Percentiles rank a stretch among this genome's conserved stretches.
Conservation (phyloP, 2,113 vertebrate genomes). For the Paracyprichromis sp. region DNA sequence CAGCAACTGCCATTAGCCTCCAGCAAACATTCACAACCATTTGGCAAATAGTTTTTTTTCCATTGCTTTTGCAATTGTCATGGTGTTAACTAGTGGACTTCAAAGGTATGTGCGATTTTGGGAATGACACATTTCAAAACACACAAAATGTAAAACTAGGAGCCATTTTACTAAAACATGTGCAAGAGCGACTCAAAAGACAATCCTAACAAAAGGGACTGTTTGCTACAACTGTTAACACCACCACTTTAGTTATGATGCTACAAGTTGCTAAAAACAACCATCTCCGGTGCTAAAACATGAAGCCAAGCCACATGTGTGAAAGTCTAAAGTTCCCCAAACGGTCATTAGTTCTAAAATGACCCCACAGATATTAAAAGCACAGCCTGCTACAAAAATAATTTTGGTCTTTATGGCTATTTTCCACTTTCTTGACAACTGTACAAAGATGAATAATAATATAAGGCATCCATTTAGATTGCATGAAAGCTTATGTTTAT, state of each 20-base stretch:
- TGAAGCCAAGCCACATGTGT: not conserved
- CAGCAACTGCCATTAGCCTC: not conserved
- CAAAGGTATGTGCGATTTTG: not conserved
- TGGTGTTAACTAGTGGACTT: not conserved
- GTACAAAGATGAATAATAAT: not conserved
- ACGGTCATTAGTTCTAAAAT: not conserved
- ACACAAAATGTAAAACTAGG: not conserved
- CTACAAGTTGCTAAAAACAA: not conserved
- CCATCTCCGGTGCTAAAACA: not conserved
- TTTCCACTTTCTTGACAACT: not conserved
- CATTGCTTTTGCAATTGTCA: not conserved
- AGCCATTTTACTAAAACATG: not conserved
- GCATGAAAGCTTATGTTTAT: not conserved
- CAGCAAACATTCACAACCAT: not conserved
- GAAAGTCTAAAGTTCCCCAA: not conserved
- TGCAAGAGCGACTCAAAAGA: not conserved
- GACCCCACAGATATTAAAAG: not conserved
- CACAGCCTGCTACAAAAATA: not conserved
- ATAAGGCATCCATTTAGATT: not conserved
- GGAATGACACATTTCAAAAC: not conserved
- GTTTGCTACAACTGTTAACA: not conserved
- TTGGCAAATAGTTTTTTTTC: rapidly evolving
- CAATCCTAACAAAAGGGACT: not conserved
- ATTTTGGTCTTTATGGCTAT: not conserved
- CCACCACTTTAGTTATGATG: not conserved